A percentile compares a stretch with the other conserved stretches of the same genome.
These are phyloP conservation scores for Caenorhabditis japonica DNA, from an alignment of 2,888 invertebrate genomes.

Conservation along the genomic window DNA sequence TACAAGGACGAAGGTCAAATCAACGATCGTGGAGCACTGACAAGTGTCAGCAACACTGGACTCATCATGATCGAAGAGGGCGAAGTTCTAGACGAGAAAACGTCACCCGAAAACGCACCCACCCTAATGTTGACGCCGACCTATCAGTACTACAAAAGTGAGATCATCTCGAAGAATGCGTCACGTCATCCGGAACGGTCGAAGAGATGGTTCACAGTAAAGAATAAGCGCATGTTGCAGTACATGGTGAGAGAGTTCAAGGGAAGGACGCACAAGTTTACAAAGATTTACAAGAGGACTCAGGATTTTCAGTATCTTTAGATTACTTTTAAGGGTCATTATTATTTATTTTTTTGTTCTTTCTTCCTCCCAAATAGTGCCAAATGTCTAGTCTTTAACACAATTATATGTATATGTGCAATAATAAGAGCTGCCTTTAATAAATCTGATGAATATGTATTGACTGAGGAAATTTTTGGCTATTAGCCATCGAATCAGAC, in stretches of 20 bases:
- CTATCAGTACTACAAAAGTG: constrained; percentile 30
- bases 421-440: constrained; percentile 21
- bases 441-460: neutral
- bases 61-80: constrained; percentile 64
- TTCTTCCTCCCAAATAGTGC: no score
- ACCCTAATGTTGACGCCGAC: constrained; percentile 52
- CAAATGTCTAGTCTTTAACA: constrained; percentile 24
- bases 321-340: neutral
- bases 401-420: constrained; percentile 7
- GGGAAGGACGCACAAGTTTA: constrained; percentile 55
- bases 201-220: constrained; percentile 57
- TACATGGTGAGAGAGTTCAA: constrained; percentile 53
- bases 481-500: no score
- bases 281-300: constrained; percentile 57
- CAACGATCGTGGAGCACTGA: constrained; percentile 51
- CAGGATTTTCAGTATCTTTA: constrained; percentile 51
- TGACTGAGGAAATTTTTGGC: neutral
- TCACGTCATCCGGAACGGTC: constrained; percentile 21
- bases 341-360: no score
- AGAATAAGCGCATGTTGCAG: constrained; percentile 57
- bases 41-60: constrained; percentile 58
- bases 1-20: constrained; percentile 51
- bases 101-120: constrained; percentile 37
- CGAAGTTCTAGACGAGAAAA: constrained; percentile 48
- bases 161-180: neutral